phyloP scores from a whole-genome alignment of 2,113 vertebrate genomes.

The Elephantulus edwardii region DNA sequence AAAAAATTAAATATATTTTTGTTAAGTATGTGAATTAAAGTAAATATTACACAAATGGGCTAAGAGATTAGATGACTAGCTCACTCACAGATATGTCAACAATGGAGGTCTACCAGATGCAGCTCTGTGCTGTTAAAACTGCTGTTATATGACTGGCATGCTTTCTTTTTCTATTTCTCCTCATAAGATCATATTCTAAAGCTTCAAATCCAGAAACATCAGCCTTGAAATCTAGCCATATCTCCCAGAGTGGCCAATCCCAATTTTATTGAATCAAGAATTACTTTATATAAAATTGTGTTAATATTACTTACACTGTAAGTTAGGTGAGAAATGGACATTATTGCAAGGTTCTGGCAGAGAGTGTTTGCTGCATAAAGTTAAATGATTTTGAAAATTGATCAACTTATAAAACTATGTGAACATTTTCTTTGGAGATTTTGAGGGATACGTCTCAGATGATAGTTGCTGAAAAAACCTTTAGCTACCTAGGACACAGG shows the following conservation, averaged over 20 bases:
- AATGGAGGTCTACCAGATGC: too few relatives aligned
- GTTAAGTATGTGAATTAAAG: neutral
- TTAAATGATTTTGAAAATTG: neutral
- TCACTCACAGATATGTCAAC: too few relatives aligned
- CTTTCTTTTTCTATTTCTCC: neutral
- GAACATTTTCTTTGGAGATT: neutral
- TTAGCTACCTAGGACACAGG: too few relatives aligned
- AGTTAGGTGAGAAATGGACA: neutral
- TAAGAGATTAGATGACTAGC: neutral
- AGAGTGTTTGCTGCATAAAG: neutral
- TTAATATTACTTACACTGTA: neutral
- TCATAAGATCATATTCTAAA: neutral
- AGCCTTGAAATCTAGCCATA: neutral
- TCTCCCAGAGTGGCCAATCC: neutral
- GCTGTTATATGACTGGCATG: rapidly evolving
- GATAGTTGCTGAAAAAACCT: neutral
- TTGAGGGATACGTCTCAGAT: neutral
- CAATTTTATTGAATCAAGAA: neutral
- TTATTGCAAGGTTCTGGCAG: neutral
- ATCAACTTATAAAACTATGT: neutral
- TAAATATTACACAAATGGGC: neutral
- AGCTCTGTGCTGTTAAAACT: neutral
- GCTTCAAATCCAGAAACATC: neutral
- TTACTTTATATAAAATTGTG: neutral
- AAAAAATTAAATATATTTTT: neutral